Conservation (phyloP, 1,140 invertebrate genomes). For the Agrypnia vestita region DNA sequence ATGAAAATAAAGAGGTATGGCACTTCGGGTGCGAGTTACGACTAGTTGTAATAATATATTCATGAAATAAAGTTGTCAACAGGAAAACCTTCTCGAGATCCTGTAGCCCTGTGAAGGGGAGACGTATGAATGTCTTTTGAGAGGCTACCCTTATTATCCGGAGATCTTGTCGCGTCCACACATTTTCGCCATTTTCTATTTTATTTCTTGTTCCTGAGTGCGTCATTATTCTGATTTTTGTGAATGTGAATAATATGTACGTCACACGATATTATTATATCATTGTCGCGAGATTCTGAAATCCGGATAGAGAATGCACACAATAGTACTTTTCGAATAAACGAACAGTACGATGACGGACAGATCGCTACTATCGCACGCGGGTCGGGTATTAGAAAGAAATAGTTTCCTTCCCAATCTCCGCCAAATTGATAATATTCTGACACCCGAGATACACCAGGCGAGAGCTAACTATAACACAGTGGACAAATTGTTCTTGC, state of each 20-base stretch:
- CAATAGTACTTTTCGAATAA: no score
- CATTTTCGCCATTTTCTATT: background rate
- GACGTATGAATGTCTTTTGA: constrained; percentile 16
- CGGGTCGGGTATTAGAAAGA: no score
- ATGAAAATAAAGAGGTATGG: constrained; percentile 17
- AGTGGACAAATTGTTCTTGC: no score
- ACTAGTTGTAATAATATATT: constrained; percentile 56
- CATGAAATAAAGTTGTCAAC: constrained; percentile 51
- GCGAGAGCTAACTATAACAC: no score
- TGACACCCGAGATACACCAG: no score
- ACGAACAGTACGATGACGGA: no score
- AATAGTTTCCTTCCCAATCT: no score
- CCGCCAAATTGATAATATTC: no score
- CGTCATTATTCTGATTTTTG: background rate
- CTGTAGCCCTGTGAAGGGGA: constrained; percentile 2
- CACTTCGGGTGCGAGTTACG: constrained; percentile 54
- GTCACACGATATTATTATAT: no score
- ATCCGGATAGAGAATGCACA: no score
- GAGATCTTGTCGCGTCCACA: constrained; percentile 1
- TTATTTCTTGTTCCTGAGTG: background rate
- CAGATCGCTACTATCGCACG: no score
- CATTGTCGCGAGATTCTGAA: no score
- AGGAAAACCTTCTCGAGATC: constrained; percentile 4
- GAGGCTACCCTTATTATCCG: background rate
- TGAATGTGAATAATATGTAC: background rate